Percentiles rank a stretch among this genome's conserved stretches.
Evolutionary conservation across 2,113 vertebrate species (phyloP).

Genomic region (Echinops telfairi): DNA sequence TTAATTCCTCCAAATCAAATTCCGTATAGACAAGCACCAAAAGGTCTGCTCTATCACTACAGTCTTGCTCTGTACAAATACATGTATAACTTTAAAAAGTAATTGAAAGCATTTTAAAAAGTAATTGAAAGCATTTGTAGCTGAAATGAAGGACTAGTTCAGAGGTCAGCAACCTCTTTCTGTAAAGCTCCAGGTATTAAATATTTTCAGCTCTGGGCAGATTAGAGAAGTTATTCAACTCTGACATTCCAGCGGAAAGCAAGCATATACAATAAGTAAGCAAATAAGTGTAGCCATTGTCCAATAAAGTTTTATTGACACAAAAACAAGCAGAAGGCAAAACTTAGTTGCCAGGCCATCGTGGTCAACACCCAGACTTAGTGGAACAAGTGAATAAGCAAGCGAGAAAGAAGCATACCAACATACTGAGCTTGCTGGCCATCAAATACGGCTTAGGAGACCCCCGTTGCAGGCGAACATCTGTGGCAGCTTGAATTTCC

Average conservation of each 20-base stretch:
- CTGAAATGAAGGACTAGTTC: background rate
- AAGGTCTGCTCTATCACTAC: background rate
- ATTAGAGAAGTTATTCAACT: background rate
- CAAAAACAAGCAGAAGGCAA: background rate
- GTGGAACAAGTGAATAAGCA: constrained; percentile 15
- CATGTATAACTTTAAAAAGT: background rate
- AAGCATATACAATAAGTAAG: background rate
- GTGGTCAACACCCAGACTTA: background rate
- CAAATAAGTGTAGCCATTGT: background rate
- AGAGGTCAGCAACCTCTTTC: background rate
- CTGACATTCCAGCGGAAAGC: background rate
- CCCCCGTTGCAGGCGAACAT: background rate
- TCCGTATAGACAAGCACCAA: background rate
- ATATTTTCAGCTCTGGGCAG: background rate
- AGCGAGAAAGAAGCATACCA: background rate
- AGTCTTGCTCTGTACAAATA: constrained; percentile 26
- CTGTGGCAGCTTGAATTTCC: background rate
- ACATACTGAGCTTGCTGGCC: background rate
- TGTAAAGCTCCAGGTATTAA: background rate
- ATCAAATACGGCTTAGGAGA: background rate
- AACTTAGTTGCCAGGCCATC: background rate
- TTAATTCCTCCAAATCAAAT: constrained; percentile 37
- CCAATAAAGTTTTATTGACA: constrained; percentile 49
- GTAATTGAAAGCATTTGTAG: background rate
- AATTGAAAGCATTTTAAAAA: background rate